Evolutionary conservation across 2,113 vertebrate species (phyloP).

Genomic region (Ciconia stormi): DNA sequence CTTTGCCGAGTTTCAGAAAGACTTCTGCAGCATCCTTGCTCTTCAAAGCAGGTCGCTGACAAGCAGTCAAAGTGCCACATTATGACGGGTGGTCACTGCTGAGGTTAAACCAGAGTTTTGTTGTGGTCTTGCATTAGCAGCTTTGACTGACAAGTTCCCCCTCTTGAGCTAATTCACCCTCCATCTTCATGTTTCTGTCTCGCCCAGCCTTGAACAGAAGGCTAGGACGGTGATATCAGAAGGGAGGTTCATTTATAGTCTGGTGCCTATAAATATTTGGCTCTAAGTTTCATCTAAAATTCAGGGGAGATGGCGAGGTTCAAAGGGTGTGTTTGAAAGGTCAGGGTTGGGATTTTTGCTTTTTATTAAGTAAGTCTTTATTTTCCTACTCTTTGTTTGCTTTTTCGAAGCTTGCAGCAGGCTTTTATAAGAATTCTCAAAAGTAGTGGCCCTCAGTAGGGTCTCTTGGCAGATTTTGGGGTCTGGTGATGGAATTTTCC

Average conservation of each 20-base stretch:
- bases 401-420: neutral
- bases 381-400: neutral
- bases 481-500: neutral
- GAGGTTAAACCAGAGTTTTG: neutral
- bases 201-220: neutral
- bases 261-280: constrained; percentile 7
- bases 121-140: neutral
- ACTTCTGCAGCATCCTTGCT: neutral
- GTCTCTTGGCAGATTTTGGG: neutral
- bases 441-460: neutral
- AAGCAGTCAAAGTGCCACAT: neutral
- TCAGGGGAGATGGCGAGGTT: neutral
- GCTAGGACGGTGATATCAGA: neutral
- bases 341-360: neutral
- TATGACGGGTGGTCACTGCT: neutral
- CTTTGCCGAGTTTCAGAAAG: neutral
- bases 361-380: neutral
- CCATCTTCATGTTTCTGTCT: neutral
- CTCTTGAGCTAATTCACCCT: neutral
- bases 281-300: neutral
- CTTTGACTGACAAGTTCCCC: constrained; percentile 26
- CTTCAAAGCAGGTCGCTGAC: neutral
- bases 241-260: neutral
- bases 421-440: neutral
- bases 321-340: neutral